Evolutionary conservation across 2,888 invertebrate species (phyloP).

Genomic region (Spilosoma lubricipeda): DNA sequence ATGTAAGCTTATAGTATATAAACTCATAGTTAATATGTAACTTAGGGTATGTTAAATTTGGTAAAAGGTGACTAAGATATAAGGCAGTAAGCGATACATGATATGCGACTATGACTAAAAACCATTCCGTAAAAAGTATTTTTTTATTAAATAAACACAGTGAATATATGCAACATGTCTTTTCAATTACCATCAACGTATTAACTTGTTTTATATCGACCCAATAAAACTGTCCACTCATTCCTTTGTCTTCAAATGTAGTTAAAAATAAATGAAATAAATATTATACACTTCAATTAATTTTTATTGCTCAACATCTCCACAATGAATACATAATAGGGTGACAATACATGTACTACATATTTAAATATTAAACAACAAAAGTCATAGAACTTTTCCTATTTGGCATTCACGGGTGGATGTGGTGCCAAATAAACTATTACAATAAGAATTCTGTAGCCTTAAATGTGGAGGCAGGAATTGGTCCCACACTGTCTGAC

Average conservation of each 20-base stretch:
- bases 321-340: constrained; percentile 54
- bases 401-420: constrained; percentile 79
- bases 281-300: constrained; percentile 53
- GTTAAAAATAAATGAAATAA: constrained; percentile 35
- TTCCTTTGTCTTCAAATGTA: background rate
- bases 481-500: constrained; percentile 81
- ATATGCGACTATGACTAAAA: background rate
- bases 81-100: background rate
- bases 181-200: constrained; percentile 7
- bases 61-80: background rate
- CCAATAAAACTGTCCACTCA: constrained; percentile 17
- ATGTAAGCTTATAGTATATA: background rate
- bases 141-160: background rate
- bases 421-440: constrained; percentile 81
- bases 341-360: constrained; percentile 50
- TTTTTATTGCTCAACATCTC: constrained; percentile 53
- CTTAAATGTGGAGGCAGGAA: constrained; percentile 64
- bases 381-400: constrained; percentile 79
- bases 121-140: background rate
- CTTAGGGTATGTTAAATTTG: background rate
- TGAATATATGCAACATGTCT: background rate
- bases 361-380: constrained; percentile 59
- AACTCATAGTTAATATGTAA: background rate
- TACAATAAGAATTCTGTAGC: constrained; percentile 77
- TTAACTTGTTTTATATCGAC: constrained; percentile 4